Evolutionary conservation across 2,797 vertebrate genomes (phyloP).

Genomic region (Sebastes flavidus): DNA sequence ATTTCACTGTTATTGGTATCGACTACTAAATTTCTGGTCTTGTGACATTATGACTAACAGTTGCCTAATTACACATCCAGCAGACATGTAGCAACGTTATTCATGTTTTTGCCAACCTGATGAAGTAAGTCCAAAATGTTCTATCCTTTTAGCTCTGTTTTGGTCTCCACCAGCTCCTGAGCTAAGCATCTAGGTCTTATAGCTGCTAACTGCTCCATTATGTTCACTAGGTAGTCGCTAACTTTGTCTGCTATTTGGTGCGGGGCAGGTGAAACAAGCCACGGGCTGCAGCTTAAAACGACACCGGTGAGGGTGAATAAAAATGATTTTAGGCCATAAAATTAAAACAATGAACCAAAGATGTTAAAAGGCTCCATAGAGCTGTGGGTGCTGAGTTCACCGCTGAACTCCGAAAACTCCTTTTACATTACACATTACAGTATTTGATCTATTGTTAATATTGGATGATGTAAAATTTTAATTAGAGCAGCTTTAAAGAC

Average conservation of each 20-base stretch:
- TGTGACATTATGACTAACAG: no score
- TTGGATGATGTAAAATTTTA: background rate
- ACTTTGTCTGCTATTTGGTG: background rate
- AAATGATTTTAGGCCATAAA: background rate
- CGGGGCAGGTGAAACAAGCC: no score
- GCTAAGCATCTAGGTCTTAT: background rate
- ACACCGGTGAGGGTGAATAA: background rate
- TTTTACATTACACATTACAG: background rate
- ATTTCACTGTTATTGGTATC: no score
- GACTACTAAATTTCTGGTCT: no score
- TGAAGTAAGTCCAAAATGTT: background rate
- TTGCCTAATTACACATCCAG: background rate
- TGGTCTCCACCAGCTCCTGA: background rate
- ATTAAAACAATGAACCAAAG: background rate
- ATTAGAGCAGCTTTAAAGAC: background rate
- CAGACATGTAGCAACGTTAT: background rate
- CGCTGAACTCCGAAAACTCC: background rate
- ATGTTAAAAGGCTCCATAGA: background rate
- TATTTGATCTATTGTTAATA: background rate
- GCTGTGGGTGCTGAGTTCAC: background rate
- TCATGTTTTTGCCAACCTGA: background rate
- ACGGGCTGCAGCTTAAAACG: background rate
- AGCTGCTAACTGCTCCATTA: background rate
- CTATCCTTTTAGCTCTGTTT: background rate
- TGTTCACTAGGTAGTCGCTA: background rate